These are phyloP conservation scores for Cyprinella venusta DNA, from an alignment of 2,797 vertebrate species.

Conservation along the genomic window DNA sequence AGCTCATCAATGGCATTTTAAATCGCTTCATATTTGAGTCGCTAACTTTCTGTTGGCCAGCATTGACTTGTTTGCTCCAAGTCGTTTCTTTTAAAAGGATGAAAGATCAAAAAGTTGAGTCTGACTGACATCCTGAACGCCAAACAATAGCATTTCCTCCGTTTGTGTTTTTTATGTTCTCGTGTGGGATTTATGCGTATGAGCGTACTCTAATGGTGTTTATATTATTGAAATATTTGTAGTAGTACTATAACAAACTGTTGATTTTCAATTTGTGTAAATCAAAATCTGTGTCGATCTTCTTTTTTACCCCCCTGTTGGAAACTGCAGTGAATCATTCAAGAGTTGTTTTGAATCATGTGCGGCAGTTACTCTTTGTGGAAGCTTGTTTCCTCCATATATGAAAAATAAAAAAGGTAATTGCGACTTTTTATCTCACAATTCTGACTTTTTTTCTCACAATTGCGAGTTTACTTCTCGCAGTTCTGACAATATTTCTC, in stretches of 20 bases:
- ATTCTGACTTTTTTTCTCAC: too few relatives aligned
- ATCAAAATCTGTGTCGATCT: background rate
- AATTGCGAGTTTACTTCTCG: too few relatives aligned
- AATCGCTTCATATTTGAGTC: conserved; percentile 82
- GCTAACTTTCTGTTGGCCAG: conserved; percentile 65
- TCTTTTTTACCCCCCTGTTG: background rate
- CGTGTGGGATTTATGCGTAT: background rate
- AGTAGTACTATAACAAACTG: background rate
- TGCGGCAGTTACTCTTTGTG: conserved; percentile 8
- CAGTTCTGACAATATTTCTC: too few relatives aligned
- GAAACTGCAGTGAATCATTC: conserved; percentile 7
- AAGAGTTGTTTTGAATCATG: conserved; percentile 8
- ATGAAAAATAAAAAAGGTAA: too few relatives aligned
- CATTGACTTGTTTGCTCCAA: conserved; percentile 9
- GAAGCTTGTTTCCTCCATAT: too few relatives aligned
- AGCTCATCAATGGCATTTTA: conserved; percentile 81
- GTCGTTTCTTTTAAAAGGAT: conserved; percentile 4
- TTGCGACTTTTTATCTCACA: too few relatives aligned
- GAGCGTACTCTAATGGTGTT: background rate
- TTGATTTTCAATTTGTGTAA: background rate
- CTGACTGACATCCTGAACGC: conserved; percentile 37
- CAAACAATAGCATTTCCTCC: conserved; percentile 42
- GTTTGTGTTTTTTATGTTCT: conserved; percentile 26
- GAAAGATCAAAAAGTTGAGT: conserved; percentile 4
- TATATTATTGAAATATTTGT: background rate